These are phyloP conservation scores for Zophobas morio DNA, from an alignment of 1,140 invertebrate species.

Conservation along the genomic window DNA sequence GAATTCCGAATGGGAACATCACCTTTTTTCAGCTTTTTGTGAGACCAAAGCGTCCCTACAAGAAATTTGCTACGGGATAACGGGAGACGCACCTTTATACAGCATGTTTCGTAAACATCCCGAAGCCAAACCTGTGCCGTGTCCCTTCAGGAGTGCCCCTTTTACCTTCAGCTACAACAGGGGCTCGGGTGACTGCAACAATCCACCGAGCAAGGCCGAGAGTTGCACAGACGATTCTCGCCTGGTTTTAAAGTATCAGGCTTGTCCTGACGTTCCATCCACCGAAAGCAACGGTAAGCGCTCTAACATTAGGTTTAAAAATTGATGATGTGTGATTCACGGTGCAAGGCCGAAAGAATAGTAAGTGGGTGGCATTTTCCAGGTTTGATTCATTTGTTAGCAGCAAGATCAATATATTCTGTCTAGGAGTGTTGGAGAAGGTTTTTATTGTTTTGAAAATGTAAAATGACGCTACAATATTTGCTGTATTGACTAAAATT, in stretches of 20 bases:
- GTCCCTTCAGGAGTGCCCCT: conserved; percentile 82
- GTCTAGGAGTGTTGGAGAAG: no score
- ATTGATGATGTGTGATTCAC: no score
- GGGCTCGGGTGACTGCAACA: conserved; percentile 82
- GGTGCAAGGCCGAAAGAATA: no score
- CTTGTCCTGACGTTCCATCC: conserved; percentile 85
- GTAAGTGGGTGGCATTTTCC: not conserved
- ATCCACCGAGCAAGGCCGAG: conserved; percentile 83
- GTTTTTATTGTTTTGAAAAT: no score
- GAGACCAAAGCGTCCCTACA: conserved; percentile 70
- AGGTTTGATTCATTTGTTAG: conserved; percentile 27
- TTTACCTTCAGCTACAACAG: conserved; percentile 84
- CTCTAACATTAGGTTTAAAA: not conserved
- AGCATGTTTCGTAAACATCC: conserved; percentile 82
- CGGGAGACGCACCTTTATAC: conserved; percentile 79
- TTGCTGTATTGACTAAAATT: no score
- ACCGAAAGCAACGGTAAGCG: conserved; percentile 78
- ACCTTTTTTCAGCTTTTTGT: conserved; percentile 73
- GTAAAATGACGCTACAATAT: no score
- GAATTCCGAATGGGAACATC: not conserved
- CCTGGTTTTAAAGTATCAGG: conserved; percentile 85
- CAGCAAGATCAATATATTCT: no score
- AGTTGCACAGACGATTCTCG: conserved; percentile 87
- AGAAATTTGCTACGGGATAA: conserved; percentile 77
- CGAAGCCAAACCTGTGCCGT: conserved; percentile 75